A percentile compares a stretch with the other conserved stretches of the same genome.
Evolutionary conservation across 2,797 vertebrate species (phyloP).

Genomic region (Chiroxiphia lanceolata): DNA sequence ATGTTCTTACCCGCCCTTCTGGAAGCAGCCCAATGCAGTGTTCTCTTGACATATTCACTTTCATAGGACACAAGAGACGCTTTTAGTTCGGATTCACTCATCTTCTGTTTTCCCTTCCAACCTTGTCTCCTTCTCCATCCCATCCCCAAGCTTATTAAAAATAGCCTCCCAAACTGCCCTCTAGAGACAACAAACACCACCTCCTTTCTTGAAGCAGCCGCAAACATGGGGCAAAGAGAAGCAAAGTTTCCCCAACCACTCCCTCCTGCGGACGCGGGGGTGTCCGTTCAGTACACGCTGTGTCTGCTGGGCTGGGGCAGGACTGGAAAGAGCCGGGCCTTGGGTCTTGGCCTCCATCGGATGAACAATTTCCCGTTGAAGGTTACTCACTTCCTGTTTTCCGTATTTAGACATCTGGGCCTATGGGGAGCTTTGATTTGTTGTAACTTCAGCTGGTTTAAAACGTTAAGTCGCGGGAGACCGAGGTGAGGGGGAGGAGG

Average conservation of each 20-base stretch:
- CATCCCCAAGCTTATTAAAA: conserved; percentile 1
- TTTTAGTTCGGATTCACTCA: not conserved
- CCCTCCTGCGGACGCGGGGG: not conserved
- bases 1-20: conserved; percentile 13
- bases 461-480: conserved; percentile 45
- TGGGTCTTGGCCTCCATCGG: conserved; percentile 64
- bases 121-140: conserved; percentile 18
- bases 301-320: conserved; percentile 28
- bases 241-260: not conserved
- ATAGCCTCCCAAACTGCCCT: not conserved
- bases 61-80: not conserved
- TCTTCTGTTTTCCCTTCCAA: not conserved
- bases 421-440: conserved; percentile 74
- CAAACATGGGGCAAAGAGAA: not conserved
- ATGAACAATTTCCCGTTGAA: conserved; percentile 87
- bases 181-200: not conserved
- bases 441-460: conserved; percentile 64
- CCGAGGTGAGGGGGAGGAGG: not conserved
- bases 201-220: not conserved
- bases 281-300: not conserved
- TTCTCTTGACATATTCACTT: not conserved
- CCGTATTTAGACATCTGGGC: conserved; percentile 73
- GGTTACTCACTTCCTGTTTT: conserved; percentile 87
- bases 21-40: not conserved
- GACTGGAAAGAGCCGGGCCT: not conserved